Percentiles rank a stretch among this genome's conserved stretches.
phyloP scores from a whole-genome alignment of 2,797 vertebrate species.

The Meriones psammophilus region DNA sequence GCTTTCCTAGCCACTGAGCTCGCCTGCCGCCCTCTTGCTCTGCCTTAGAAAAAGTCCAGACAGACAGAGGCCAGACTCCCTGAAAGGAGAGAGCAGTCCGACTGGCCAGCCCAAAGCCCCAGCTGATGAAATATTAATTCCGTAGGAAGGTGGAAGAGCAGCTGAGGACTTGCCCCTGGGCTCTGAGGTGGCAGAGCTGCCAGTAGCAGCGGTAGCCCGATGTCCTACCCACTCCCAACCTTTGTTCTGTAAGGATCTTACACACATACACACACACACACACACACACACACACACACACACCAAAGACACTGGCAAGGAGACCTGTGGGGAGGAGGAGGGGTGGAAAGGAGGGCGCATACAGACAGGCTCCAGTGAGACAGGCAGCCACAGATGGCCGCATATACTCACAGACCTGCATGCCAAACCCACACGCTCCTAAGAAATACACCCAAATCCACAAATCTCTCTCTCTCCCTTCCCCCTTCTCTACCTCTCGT shows the following conservation, averaged over 20 bases:
- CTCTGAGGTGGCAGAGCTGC: neutral
- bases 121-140: conserved; percentile 80
- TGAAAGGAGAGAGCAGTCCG: neutral
- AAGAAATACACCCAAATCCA: neutral
- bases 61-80: conserved; percentile 19
- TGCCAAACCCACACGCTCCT: neutral
- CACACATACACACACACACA: neutral
- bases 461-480: neutral
- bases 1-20: conserved; percentile 8
- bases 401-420: neutral
- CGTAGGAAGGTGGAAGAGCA: conserved; percentile 73
- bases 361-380: neutral
- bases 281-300: neutral
- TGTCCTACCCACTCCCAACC: neutral
- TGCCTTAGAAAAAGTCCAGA: neutral
- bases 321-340: neutral
- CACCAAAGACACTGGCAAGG: neutral
- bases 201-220: conserved; percentile 39
- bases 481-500: neutral
- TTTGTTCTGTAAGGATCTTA: conserved; percentile 65
- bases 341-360: neutral
- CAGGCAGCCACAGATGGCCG: neutral
- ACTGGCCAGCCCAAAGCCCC: conserved; percentile 48
- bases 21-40: neutral
- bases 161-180: conserved; percentile 12